Evolutionary conservation across 1,140 invertebrate species (phyloP), one percentile per base, ranked within the genome.

Genomic region (Odontomachus brunneus): DNA sequence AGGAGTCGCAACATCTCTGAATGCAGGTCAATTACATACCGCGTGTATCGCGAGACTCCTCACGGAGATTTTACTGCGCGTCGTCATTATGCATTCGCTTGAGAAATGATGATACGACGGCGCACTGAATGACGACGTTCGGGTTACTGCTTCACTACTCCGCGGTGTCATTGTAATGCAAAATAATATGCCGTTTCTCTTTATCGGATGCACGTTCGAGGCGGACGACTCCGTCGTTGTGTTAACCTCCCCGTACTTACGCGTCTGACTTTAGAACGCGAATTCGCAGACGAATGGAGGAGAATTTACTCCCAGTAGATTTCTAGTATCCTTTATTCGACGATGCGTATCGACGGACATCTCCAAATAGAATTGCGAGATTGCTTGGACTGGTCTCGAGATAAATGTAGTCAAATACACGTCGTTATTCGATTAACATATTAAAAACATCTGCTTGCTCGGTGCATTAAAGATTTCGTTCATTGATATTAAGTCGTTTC

Each of bases 141-240:
- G 15, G 15, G 4, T 76, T 76, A 55, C 38, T 22, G 22, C 53
- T 73, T 73, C 59, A 73, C 14, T 65, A 63, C 29, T 60, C 33
- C 12, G 14, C 17, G 48, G 29, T 66, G 9, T 4, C 19, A 76
- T 76, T 76, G 29, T 66, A 3, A 74, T 33, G 71, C 24, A 73
- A 51, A 65, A 26, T 12, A 51, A 49, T 75, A 65, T 33, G n/a
- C 26, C n/a, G 59, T 75, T 75, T 33, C 44, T 75, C 24, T 49
- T 74, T 63, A 75, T 75, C n/a, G 22, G 26, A 63, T 33, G 59
- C 14, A 63, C 44, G 44, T 44, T 48, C 44, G 5, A 49, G 12
- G 11, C 38, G 44, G 22, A 75, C 49, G 62, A 49, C 49, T 57
- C 24, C 38, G 5, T n/a, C 38, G 38, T 44, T 9, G 24, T 73